phyloP scores from a whole-genome alignment of 1,140 invertebrate genomes.

The Helicorthomorpha holstii region DNA sequence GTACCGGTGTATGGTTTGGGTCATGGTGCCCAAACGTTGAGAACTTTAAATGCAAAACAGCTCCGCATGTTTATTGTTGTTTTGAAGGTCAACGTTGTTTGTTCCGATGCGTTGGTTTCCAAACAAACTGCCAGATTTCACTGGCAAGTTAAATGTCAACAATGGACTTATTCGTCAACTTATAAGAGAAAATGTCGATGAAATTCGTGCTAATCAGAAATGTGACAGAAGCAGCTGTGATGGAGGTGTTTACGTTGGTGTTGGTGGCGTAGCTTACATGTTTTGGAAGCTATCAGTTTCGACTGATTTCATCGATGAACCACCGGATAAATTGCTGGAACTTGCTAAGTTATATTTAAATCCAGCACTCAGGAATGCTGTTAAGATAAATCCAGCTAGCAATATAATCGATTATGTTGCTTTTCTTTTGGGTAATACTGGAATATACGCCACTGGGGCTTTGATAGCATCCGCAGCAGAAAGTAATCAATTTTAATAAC shows the following conservation, averaged over 20 bases:
- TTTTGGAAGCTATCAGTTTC: conserved; percentile 23
- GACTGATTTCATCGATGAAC: conserved; percentile 17
- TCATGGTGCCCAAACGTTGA: too few species aligned
- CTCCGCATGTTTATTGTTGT: too few species aligned
- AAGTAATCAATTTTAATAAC: conserved; percentile 10
- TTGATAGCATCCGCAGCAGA: conserved; percentile 21
- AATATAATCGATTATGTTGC: conserved; percentile 16
- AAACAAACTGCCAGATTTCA: too few species aligned
- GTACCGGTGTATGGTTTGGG: too few species aligned
- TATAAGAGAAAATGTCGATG: background rate
- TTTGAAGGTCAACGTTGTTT: too few species aligned
- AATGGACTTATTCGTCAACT: too few species aligned
- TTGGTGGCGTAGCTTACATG: conserved; percentile 31
- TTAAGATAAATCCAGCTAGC: conserved; percentile 3
- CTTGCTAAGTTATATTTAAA: conserved; percentile 20
- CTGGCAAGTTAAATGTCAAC: too few species aligned
- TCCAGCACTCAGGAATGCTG: conserved; percentile 13
- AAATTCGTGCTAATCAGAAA: conserved; percentile 14
- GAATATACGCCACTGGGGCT: conserved; percentile 25
- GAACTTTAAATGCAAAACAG: too few species aligned
- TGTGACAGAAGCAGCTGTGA: conserved; percentile 20
- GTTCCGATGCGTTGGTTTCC: too few species aligned
- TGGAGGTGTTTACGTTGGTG: conserved; percentile 32
- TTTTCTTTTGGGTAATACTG: conserved; percentile 30
- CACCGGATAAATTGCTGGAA: conserved; percentile 17